Percentiles rank a stretch among this genome's conserved stretches.
Evolutionary conservation across 2,113 vertebrate species (phyloP).

Genomic region (Blennius ocellaris): DNA sequence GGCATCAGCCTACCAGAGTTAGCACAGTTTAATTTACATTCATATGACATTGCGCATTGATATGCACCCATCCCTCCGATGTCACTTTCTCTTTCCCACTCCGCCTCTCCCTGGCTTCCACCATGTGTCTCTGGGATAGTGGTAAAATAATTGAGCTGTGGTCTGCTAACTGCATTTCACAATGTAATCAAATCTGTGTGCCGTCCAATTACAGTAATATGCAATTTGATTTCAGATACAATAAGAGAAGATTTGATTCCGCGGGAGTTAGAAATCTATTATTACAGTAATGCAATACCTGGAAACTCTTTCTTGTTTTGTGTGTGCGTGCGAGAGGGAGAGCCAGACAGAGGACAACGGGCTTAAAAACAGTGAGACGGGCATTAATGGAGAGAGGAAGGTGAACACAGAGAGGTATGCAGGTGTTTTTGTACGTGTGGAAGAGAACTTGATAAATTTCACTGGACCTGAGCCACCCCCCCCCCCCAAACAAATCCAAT

Average conservation of each 20-base stretch:
- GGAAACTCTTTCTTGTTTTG: constrained; percentile 3
- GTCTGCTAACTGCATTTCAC: constrained; percentile 38
- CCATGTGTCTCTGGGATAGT: constrained; percentile 1
- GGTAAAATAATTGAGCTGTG: constrained; percentile 27
- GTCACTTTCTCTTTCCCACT: not conserved
- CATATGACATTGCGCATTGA: no score
- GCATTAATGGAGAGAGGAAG: constrained; percentile 10
- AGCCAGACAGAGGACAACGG: constrained; percentile 3
- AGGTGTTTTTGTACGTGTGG: constrained; percentile 48
- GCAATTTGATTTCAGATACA: constrained; percentile 52
- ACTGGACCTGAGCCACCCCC: constrained; percentile 32
- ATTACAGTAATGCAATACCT: constrained; percentile 56
- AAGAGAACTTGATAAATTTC: constrained; percentile 68
- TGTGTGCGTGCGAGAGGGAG: not conserved
- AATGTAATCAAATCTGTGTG: constrained; percentile 47
- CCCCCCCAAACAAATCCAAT: constrained; percentile 67
- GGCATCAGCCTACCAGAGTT: no score
- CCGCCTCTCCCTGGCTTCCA: not conserved
- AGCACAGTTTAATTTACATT: no score
- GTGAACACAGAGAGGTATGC: not conserved
- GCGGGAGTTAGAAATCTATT: constrained; percentile 42
- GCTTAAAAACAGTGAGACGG: constrained; percentile 4
- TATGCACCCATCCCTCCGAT: no score
- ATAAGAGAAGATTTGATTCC: constrained; percentile 46
- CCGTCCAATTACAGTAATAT: constrained; percentile 46